Evolutionary conservation across 2,888 invertebrate genomes (phyloP).

Genomic region (Amiota communis): DNA sequence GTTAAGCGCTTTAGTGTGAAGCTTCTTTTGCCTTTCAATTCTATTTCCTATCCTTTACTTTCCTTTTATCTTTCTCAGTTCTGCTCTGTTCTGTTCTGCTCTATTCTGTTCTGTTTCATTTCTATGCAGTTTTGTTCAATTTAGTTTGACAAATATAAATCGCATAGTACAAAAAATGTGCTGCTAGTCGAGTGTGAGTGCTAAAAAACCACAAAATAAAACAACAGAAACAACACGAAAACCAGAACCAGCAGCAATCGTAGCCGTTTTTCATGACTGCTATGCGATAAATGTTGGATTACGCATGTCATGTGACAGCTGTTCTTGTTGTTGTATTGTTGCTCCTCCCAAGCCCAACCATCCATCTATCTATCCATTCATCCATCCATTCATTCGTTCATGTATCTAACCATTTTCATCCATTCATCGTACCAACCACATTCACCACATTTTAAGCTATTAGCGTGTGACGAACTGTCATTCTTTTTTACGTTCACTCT

Average conservation of each 20-base stretch:
- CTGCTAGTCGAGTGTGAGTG: background rate
- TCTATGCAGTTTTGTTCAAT: background rate
- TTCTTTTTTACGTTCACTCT: too few relatives aligned
- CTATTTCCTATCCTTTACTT: too few relatives aligned
- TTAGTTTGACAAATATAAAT: slow-evolving; percentile 13
- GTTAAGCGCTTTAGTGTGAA: too few relatives aligned
- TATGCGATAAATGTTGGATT: slow-evolving; percentile 19
- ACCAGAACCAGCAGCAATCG: background rate
- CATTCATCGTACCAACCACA: background rate
- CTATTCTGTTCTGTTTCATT: background rate
- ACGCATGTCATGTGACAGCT: slow-evolving; percentile 14
- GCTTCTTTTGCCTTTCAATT: too few relatives aligned
- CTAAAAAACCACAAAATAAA: slow-evolving; percentile 18
- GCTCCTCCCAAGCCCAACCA: background rate
- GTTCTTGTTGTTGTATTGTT: background rate
- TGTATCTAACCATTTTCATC: background rate
- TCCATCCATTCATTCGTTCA: background rate
- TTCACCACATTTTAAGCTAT: slow-evolving; percentile 8
- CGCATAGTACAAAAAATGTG: background rate
- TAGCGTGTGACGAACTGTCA: slow-evolving; percentile 17
- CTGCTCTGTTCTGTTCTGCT: too few relatives aligned
- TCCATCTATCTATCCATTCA: background rate
- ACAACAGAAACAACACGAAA: background rate
- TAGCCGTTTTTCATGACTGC: background rate
- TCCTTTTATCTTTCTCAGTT: too few relatives aligned